A percentile compares a stretch with the other conserved stretches of the same genome.
Evolutionary conservation across 2,113 vertebrate genomes (phyloP).

Genomic region (Smithornis capensis): DNA sequence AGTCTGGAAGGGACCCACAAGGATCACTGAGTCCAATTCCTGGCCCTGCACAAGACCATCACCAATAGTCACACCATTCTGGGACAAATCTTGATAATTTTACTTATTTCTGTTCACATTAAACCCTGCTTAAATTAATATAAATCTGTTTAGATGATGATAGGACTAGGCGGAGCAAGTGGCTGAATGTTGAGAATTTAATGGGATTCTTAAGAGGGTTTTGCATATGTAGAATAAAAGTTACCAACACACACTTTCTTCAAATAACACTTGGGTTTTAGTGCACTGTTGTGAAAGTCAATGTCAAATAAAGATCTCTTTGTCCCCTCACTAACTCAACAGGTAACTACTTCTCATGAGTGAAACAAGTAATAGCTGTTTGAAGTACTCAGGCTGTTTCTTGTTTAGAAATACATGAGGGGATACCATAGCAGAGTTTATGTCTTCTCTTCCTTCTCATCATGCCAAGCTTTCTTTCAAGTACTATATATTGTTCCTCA

Average conservation of each 20-base stretch:
- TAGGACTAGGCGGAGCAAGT: not conserved
- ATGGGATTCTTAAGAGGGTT: rapidly evolving
- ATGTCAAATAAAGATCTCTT: not conserved
- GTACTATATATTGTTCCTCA: not conserved
- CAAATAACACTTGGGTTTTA: not conserved
- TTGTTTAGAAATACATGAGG: not conserved
- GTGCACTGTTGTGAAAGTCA: not conserved
- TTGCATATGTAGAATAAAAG: not conserved
- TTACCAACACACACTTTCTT: not conserved
- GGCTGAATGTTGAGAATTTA: not conserved
- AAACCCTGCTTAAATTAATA: not conserved
- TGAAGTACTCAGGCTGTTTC: not conserved
- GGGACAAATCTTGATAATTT: not conserved
- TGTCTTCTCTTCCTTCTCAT: not conserved
- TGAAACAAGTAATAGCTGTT: not conserved
- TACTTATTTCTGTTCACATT: not conserved
- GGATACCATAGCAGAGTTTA: not conserved
- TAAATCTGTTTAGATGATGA: not conserved
- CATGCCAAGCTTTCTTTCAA: not conserved
- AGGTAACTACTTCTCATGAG: not conserved
- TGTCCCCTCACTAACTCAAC: not conserved
- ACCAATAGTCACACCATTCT: not conserved
- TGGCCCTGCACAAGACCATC: not conserved
- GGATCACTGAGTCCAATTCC: not conserved
- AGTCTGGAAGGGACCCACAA: not conserved